phyloP scores from a whole-genome alignment of 2,888 invertebrate species.

The Eustalomyia histrio region DNA sequence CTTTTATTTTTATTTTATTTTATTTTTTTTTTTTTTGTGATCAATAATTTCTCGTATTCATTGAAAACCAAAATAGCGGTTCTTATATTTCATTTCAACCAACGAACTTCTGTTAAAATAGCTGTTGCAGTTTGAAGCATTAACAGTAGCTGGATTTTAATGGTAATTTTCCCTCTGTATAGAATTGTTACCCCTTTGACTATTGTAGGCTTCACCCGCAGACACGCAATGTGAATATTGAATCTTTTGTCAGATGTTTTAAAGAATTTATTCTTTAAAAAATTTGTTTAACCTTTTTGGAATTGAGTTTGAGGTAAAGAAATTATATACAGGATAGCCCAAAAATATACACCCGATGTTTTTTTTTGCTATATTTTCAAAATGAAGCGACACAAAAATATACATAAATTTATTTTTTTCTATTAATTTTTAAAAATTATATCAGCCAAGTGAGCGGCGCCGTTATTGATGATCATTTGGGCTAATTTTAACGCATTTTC shows the following conservation, averaged over 20 bases:
- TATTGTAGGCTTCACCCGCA: constrained; percentile 57
- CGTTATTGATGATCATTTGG: no score
- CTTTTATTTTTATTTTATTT: neutral
- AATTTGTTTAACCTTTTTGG: no score
- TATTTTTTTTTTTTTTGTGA: neutral
- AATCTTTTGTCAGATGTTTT: neutral
- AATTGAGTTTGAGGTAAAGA: no score
- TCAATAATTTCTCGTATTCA: constrained; percentile 38
- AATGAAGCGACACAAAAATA: no score
- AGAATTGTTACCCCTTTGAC: constrained; percentile 20
- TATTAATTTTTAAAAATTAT: no score
- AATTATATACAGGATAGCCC: no score
- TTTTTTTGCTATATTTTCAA: no score
- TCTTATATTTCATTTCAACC: constrained; percentile 34
- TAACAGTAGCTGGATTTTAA: constrained; percentile 47
- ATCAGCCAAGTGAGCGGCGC: no score
- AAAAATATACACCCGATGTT: no score
- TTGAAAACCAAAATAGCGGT: constrained; percentile 58
- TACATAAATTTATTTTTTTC: no score
- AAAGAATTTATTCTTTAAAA: neutral
- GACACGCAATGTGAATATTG: constrained; percentile 35
- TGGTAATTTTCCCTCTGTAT: constrained; percentile 24
- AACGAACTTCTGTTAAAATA: constrained; percentile 25
- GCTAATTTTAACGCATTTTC: no score
- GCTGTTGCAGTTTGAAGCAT: neutral